Evolutionary conservation across 2,888 invertebrate species (phyloP).

Genomic region (Bedellia somnulentella): DNA sequence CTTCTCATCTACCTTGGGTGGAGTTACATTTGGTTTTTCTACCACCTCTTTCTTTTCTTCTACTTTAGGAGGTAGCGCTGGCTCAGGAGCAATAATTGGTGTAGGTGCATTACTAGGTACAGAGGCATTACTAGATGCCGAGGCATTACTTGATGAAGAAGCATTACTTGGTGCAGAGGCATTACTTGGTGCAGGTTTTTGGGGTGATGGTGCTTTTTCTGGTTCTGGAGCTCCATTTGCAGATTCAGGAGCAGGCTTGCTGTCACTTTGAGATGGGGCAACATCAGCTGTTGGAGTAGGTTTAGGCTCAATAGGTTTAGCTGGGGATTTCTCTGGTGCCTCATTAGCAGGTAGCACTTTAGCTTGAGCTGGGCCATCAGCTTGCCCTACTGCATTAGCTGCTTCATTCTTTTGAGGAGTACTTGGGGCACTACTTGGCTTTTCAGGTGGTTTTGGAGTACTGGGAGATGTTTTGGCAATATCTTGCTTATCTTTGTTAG

Average conservation of each 20-base stretch:
- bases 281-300: constrained; percentile 38
- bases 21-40: constrained; percentile 2
- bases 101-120: neutral
- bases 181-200: neutral
- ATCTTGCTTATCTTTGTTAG: constrained; percentile 42
- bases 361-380: constrained; percentile 28
- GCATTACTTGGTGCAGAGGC: neutral
- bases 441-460: constrained; percentile 48
- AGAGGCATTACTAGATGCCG: neutral
- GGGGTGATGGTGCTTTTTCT: constrained; percentile 17
- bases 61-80: constrained; percentile 19
- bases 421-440: constrained; percentile 22
- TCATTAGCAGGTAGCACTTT: constrained; percentile 43
- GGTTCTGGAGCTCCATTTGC: constrained; percentile 34
- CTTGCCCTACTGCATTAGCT: constrained; percentile 19
- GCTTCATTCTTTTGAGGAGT: constrained; percentile 38
- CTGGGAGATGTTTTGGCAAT: constrained; percentile 48
- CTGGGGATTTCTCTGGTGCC: constrained; percentile 32
- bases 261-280: constrained; percentile 40
- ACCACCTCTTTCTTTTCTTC: constrained; percentile 12
- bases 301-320: constrained; percentile 35
- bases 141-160: neutral
- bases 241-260: constrained; percentile 36
- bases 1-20: neutral
- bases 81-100: neutral